A percentile compares a stretch with the other conserved stretches of the same genome.
phyloP scores from a whole-genome alignment of 2,888 invertebrate genomes.

The Deladenus siricidicola region DNA sequence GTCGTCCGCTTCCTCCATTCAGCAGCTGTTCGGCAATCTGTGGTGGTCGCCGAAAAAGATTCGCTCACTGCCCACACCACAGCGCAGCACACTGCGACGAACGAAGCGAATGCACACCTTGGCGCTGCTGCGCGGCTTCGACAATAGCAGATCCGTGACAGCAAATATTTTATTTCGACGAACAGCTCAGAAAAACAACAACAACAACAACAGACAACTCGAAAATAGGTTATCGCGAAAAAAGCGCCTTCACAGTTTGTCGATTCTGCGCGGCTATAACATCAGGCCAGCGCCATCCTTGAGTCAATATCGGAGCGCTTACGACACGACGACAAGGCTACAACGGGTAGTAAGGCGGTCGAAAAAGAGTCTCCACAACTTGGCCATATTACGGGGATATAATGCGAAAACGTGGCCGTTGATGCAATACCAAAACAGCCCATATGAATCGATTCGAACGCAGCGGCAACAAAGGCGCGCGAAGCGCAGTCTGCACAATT shows the following conservation, averaged over 20 bases:
- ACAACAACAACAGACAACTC: too few species aligned
- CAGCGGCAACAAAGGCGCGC: not conserved
- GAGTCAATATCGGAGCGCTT: too few species aligned
- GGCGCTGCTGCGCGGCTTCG: not conserved
- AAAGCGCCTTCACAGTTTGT: not conserved
- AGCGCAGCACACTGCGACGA: not conserved
- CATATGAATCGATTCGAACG: too few species aligned
- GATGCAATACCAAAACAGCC: not conserved
- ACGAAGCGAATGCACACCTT: not conserved
- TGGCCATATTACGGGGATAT: not conserved
- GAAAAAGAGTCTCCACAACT: not conserved
- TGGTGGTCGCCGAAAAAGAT: not conserved
- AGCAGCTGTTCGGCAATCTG: not conserved
- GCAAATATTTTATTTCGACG: too few species aligned
- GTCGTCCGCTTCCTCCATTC: not conserved
- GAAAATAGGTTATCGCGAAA: too few species aligned
- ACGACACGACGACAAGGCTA: not conserved
- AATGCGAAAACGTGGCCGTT: too few species aligned
- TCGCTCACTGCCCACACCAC: not conserved
- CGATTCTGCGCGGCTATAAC: not conserved
- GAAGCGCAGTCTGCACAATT: not conserved
- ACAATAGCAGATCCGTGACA: too few species aligned
- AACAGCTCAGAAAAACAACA: not conserved
- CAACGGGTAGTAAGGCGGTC: too few species aligned
- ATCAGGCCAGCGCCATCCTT: not conserved